Evolutionary conservation across 2,888 invertebrate genomes (phyloP), one percentile per base, ranked within the genome.

Genomic region (Drosophila barbarae): DNA sequence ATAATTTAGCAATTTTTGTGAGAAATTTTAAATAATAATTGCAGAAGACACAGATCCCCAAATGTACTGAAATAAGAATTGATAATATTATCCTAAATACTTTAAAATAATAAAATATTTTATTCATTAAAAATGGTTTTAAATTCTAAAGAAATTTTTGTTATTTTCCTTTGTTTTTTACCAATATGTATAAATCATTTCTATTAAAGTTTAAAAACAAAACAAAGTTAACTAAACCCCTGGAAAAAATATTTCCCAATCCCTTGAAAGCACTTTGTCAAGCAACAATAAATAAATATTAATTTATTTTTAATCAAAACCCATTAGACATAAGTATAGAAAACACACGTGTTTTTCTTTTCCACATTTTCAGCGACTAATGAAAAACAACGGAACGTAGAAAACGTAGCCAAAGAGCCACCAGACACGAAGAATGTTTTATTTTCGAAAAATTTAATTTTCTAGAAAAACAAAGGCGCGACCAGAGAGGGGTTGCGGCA

Each of bases 401-500:
- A 51, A 65, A 58, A 56, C 65, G 49, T 28, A 59, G 49, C 52
- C 35, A 50, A 26, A 47, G 51, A 49, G 26, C 26, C 26, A 26
- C 26, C 69, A 77, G 71, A 74, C 32, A 32, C 77, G 38, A 46
- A 53, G 32, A 68, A 69, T 71, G 81, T 73, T 74, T 83, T 78
- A 78, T 83, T 80, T 78, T 80, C 64, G 81, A 80, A 69, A 68
- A 70, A 61, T 55, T 47, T 36, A 58, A 74, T 70, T 69, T 77
- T 60, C 73, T 72, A 49, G 58, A 50, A 77, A 72, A 77, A 60
- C 64, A 56, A 6, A 53, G 32, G 26, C 41, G 56, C 36, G 36
- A 36, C 42, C 39, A 26, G 15, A 8, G 30, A 5, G 34, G 30
- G 9, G 26, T 26, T 26, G 26, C 26, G 26, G 26, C 26, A 26